These are phyloP conservation scores for Drosophila histrio DNA, from an alignment of 2,888 invertebrate species.

Conservation along the genomic window DNA sequence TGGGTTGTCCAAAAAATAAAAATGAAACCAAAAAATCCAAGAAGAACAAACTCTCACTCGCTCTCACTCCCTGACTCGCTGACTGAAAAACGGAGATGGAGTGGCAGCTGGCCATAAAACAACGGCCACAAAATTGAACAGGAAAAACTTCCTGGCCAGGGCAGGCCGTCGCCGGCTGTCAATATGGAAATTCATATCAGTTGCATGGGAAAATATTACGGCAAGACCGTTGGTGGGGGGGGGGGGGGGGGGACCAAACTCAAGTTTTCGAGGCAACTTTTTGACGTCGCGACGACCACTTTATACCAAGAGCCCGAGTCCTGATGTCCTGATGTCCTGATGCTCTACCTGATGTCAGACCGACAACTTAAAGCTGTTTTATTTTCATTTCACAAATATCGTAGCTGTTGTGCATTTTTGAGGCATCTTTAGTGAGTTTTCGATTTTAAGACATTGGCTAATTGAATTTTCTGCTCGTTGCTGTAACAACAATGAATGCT, in stretches of 20 bases:
- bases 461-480: conserved; percentile 59
- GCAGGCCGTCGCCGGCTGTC: conserved; percentile 70
- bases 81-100: conserved; percentile 3
- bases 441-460: conserved; percentile 62
- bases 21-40: conserved; percentile 36
- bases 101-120: conserved; percentile 65
- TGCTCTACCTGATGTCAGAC: conserved; percentile 3
- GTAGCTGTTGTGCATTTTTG: too few relatives aligned
- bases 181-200: conserved; percentile 79
- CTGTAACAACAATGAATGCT: conserved; percentile 41
- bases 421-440: conserved; percentile 8
- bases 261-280: conserved; percentile 44
- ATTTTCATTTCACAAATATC: too few relatives aligned
- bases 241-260: neutral
- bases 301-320: conserved; percentile 13
- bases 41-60: conserved; percentile 12
- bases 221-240: neutral
- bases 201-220: conserved; percentile 47
- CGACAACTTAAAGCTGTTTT: conserved; percentile 39
- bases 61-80: neutral
- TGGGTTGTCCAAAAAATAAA: conserved; percentile 17
- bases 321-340: neutral
- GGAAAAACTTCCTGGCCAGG: conserved; percentile 47
- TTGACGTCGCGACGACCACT: conserved; percentile 51
- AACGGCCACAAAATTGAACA: conserved; percentile 76